phyloP scores from a whole-genome alignment of 2,888 invertebrate genomes.

The Perithous albicinctus region DNA sequence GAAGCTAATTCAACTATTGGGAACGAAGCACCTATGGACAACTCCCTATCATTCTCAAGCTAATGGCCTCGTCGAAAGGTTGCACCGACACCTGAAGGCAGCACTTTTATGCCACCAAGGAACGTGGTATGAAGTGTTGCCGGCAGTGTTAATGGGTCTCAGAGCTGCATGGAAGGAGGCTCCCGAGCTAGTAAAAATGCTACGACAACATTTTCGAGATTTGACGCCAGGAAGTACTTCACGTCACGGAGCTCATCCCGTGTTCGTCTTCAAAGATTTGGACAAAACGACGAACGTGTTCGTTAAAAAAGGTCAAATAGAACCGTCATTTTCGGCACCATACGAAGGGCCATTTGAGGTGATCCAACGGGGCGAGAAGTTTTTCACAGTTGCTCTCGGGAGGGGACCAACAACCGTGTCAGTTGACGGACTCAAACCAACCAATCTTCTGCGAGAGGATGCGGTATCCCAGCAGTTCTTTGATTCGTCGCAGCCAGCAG shows the following conservation, averaged over 20 bases:
- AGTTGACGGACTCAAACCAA: background rate
- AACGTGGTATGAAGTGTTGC: conserved; percentile 70
- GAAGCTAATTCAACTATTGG: conserved; percentile 6
- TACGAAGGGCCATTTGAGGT: conserved; percentile 34
- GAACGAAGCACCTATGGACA: conserved; percentile 60
- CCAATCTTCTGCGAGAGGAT: background rate
- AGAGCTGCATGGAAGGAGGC: conserved; percentile 70
- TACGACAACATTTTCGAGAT: conserved; percentile 10
- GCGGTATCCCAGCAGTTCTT: background rate
- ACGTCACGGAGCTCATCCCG: conserved; percentile 3
- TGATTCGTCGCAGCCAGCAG: no score
- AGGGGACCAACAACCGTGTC: background rate
- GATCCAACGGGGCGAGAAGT: conserved; percentile 13
- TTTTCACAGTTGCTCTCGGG: background rate
- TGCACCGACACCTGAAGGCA: conserved; percentile 65
- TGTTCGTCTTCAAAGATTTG: background rate
- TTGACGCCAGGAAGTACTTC: background rate
- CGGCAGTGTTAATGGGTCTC: conserved; percentile 71
- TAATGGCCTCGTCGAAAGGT: conserved; percentile 68
- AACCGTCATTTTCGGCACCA: conserved; percentile 3
- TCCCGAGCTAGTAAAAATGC: background rate
- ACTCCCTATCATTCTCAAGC: conserved; percentile 45
- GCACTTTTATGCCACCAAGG: conserved; percentile 68
- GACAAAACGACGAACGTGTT: background rate
- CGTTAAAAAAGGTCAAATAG: background rate